Conservation (phyloP, 2,113 vertebrate genomes). For the Ovis canadensis region DNA sequence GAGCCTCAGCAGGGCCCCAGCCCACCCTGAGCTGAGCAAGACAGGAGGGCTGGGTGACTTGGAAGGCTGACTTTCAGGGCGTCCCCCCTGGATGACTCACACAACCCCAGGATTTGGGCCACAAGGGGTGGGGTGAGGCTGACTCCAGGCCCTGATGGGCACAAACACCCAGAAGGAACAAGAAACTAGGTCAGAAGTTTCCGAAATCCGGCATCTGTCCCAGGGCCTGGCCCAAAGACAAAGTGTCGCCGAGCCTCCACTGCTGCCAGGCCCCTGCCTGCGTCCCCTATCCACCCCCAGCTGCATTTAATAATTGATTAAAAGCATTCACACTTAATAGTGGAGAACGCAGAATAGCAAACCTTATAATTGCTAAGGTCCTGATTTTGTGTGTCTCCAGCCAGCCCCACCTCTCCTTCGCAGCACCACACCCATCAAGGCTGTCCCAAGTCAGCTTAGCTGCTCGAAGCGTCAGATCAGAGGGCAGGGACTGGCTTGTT, state of each 20-base stretch:
- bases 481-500: not conserved
- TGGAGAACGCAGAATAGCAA: accelerated
- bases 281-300: not conserved
- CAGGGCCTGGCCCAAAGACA: not conserved
- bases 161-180: not conserved
- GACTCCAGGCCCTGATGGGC: not conserved
- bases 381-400: not conserved
- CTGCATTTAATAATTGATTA: no score
- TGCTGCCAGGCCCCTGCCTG: not conserved
- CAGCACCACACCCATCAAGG: not conserved
- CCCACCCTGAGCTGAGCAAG: not conserved
- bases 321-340: not conserved
- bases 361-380: not conserved
- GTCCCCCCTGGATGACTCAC: not conserved
- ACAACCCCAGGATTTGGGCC: not conserved
- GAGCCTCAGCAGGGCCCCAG: not conserved
- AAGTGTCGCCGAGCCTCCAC: accelerated
- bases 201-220: not conserved
- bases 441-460: not conserved
- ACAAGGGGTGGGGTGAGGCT: accelerated
- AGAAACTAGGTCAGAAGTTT: not conserved
- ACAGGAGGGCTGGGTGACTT: not conserved
- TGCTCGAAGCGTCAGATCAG: no score
- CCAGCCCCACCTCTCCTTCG: no score
- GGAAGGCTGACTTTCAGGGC: not conserved